These are phyloP conservation scores for Atlantisia rogersi DNA, from an alignment of 2,113 vertebrate genomes.

Conservation along the genomic window DNA sequence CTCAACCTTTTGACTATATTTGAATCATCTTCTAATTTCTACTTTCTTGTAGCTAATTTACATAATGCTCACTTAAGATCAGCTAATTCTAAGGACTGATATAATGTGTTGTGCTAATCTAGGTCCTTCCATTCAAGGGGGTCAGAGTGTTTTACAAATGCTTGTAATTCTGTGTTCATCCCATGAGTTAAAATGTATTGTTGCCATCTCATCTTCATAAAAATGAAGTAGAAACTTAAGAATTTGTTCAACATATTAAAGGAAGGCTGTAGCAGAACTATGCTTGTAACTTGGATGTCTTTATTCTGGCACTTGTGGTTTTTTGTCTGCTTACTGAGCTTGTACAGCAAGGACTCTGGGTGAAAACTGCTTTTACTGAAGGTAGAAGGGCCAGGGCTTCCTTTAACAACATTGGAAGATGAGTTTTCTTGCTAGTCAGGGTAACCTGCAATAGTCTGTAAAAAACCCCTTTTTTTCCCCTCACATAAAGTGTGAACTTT, in stretches of 20 bases:
- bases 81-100: not conserved
- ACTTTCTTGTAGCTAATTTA: conserved; percentile 17
- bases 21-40: conserved; percentile 17
- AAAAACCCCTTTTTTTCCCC: not conserved
- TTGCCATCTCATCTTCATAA: conserved; percentile 21
- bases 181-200: not conserved
- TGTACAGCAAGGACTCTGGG: not conserved
- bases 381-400: not conserved
- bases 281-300: not conserved
- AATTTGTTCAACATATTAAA: not conserved
- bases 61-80: conserved; percentile 40
- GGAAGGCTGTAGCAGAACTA: not conserved
- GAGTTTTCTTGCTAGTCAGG: not conserved
- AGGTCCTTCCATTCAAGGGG: not conserved
- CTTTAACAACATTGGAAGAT: not conserved
- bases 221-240: conserved; percentile 2
- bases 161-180: not conserved
- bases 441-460: not conserved
- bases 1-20: conserved; percentile 1
- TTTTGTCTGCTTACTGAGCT: not conserved
- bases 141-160: conserved; percentile 12
- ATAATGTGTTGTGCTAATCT: conserved; percentile 23
- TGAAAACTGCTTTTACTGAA: not conserved
- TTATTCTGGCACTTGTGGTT: not conserved
- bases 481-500: not conserved